These are phyloP conservation scores for Odocoileus virginianus DNA, from an alignment of 2,113 vertebrate species.

Conservation along the genomic window DNA sequence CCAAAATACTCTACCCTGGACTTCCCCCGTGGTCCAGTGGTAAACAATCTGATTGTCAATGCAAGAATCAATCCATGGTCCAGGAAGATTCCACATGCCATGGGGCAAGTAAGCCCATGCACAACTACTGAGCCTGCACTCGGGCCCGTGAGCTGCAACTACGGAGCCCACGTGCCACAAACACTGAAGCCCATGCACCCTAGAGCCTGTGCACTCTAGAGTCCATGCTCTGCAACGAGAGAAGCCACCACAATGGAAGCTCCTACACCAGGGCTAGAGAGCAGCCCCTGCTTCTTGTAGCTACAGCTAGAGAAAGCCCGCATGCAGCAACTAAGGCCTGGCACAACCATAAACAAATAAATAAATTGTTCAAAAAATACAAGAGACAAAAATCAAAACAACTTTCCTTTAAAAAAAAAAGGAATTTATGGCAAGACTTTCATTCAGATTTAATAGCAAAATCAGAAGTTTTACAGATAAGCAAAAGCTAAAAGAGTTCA, in stretches of 20 bases:
- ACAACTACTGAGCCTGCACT: background rate
- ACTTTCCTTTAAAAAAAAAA: background rate
- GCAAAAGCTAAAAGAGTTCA: background rate
- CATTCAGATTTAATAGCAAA: background rate
- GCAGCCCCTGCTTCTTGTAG: background rate
- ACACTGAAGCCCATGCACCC: background rate
- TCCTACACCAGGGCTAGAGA: background rate
- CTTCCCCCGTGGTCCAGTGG: background rate
- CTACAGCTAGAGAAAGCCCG: background rate
- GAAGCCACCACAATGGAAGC: background rate
- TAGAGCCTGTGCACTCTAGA: background rate
- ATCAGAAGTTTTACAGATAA: background rate
- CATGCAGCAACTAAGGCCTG: background rate
- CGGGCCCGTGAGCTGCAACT: background rate
- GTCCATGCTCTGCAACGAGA: fast-evolving
- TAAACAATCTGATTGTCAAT: background rate
- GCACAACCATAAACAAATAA: background rate
- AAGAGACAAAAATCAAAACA: background rate
- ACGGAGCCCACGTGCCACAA: fast-evolving
- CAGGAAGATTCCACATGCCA: background rate
- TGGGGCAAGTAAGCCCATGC: background rate
- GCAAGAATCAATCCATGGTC: background rate
- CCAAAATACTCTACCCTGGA: background rate
- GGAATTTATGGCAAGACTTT: background rate
- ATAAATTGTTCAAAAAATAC: background rate